Evolutionary conservation across 2,113 vertebrate genomes (phyloP).

Genomic region (Carollia perspicillata): DNA sequence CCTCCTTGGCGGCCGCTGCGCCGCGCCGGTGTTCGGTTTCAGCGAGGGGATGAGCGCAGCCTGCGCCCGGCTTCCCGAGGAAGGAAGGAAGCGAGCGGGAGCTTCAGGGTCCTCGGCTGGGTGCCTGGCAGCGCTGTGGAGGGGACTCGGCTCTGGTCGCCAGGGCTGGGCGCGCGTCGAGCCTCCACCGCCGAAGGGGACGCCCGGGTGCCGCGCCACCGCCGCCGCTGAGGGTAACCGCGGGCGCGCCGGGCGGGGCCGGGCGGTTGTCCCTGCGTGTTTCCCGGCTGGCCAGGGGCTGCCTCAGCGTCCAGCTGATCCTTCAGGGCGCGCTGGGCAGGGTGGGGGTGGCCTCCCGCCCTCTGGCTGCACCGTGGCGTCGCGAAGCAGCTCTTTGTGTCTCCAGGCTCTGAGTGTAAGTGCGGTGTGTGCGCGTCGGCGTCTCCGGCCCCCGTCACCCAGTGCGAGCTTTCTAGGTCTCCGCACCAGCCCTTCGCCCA

Average conservation of each 20-base stretch:
- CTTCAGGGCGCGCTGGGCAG: neutral
- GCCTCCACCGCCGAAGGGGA: conserved; percentile 32
- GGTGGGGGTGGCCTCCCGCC: conserved; percentile 30
- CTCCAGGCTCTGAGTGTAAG: conserved; percentile 38
- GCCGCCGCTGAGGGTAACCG: conserved; percentile 57
- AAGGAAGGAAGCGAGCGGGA: conserved; percentile 40
- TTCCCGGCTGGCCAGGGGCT: neutral
- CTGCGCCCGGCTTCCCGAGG: conserved; percentile 36
- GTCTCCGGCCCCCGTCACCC: neutral
- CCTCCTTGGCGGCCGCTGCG: conserved; percentile 50
- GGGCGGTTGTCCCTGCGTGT: neutral
- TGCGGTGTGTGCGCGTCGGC: neutral
- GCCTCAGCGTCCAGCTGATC: neutral
- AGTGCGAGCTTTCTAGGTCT: neutral
- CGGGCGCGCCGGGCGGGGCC: neutral
- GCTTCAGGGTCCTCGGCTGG: neutral
- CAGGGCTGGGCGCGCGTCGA: conserved; percentile 40
- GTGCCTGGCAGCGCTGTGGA: conserved; percentile 37
- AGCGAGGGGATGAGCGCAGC: conserved; percentile 62
- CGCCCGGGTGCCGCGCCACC: conserved; percentile 30
- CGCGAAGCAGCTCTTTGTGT: conserved; percentile 61
- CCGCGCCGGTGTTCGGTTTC: conserved; percentile 68
- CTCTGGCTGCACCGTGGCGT: neutral
- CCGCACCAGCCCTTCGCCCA: neutral
- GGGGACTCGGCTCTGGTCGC: neutral